phyloP scores from a whole-genome alignment of 2,888 invertebrate species.

The Entomobrya proxima region DNA sequence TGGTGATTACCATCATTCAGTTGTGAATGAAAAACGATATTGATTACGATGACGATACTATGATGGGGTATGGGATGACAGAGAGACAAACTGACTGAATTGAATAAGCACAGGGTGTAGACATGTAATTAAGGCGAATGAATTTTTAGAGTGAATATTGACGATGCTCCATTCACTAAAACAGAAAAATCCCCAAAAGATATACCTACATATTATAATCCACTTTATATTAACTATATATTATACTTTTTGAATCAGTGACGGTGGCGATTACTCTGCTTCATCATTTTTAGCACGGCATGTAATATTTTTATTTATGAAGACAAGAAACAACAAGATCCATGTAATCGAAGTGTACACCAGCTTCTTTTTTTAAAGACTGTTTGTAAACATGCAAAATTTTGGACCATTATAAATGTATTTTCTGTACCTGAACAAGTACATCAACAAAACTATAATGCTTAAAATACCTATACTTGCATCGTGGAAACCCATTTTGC shows the following conservation, averaged over 20 bases:
- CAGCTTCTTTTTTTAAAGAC: slow-evolving; percentile 30
- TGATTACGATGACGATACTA: not conserved
- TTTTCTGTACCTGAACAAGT: not conserved
- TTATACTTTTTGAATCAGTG: not conserved
- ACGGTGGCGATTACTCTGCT: not conserved
- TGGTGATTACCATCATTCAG: not conserved
- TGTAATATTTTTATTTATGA: slow-evolving; percentile 19
- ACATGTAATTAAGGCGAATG: slow-evolving; percentile 65
- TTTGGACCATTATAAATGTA: not conserved
- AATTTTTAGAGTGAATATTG: slow-evolving; percentile 48
- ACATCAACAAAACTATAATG: not conserved
- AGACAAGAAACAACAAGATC: slow-evolving; percentile 30
- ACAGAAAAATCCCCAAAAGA: not conserved
- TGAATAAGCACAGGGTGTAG: slow-evolving; percentile 66
- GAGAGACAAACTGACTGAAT: slow-evolving; percentile 59
- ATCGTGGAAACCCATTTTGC: slow-evolving; percentile 3
- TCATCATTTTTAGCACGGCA: not conserved
- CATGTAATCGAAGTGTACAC: slow-evolving; percentile 29
- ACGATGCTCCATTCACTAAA: slow-evolving; percentile 58
- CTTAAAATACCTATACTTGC: not conserved
- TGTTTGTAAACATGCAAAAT: slow-evolving; percentile 9
- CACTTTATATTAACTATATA: not conserved
- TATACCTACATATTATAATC: slow-evolving; percentile 2
- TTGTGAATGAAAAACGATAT: not conserved
- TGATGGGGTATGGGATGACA: not conserved